Percentiles rank a stretch among this genome's conserved stretches.
These are phyloP conservation scores for Heteropelma amictum DNA, from an alignment of 2,888 invertebrate species.

Conservation along the genomic window DNA sequence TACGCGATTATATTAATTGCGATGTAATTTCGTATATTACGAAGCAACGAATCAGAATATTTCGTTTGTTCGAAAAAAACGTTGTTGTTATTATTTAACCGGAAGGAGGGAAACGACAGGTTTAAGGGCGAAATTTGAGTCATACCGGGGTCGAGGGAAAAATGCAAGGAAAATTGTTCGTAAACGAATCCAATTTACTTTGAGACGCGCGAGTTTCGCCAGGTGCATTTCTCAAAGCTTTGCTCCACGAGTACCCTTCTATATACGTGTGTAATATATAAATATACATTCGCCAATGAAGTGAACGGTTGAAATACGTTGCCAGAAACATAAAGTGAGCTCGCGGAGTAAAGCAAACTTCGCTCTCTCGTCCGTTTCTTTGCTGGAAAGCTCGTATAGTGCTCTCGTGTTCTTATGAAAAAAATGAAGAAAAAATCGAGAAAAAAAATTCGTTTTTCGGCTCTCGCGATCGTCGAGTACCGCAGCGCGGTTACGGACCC, in stretches of 20 bases:
- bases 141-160: background rate
- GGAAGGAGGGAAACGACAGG: constrained; percentile 8
- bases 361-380: background rate
- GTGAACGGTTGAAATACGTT: constrained; percentile 9
- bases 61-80: too few relatives aligned
- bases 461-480: background rate
- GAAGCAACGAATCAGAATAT: too few relatives aligned
- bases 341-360: background rate
- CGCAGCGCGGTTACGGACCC: background rate
- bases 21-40: too few relatives aligned
- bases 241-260: constrained; percentile 25
- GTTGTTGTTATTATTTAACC: too few relatives aligned
- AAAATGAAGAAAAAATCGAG: too few relatives aligned
- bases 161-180: constrained; percentile 43
- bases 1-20: too few relatives aligned
- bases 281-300: background rate
- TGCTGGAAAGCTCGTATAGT: background rate
- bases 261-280: constrained; percentile 1
- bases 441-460: background rate
- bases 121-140: background rate
- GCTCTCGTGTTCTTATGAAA: background rate
- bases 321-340: background rate
- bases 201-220: constrained; percentile 26
- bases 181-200: constrained; percentile 63
- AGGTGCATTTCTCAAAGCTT: constrained; percentile 52